Conservation (phyloP, 1,140 invertebrate species). For the Myzus persicae region DNA sequence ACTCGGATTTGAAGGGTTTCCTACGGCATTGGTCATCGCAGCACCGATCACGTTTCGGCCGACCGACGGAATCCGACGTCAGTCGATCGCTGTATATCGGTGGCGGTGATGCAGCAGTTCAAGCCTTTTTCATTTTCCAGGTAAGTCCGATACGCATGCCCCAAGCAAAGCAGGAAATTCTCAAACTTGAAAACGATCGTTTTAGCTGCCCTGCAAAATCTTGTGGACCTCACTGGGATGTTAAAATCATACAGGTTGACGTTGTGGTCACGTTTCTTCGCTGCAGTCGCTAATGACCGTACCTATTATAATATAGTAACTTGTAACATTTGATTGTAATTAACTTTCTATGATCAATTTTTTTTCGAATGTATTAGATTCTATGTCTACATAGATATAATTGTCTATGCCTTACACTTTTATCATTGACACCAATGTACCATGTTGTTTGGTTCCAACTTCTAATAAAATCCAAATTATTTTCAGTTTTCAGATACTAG, state of each 20-base stretch:
- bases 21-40: not conserved
- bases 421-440: no score
- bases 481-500: not conserved
- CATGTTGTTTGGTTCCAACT: not conserved
- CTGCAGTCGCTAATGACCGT: not conserved
- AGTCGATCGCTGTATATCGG: not conserved
- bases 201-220: not conserved
- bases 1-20: slow-evolving; percentile 30
- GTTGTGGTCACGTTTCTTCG: not conserved
- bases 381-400: no score
- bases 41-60: not conserved
- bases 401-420: no score
- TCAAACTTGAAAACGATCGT: not conserved
- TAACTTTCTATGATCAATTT: not conserved
- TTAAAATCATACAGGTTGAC: not conserved
- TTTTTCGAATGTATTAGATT: not conserved
- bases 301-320: not conserved
- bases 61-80: not conserved
- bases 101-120: not conserved
- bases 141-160: not conserved
- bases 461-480: not conserved
- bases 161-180: not conserved
- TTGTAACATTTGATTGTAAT: not conserved
- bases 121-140: not conserved
- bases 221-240: not conserved